phyloP scores from a whole-genome alignment of 2,797 vertebrate genomes.

The Tympanoctomys barrerae region DNA sequence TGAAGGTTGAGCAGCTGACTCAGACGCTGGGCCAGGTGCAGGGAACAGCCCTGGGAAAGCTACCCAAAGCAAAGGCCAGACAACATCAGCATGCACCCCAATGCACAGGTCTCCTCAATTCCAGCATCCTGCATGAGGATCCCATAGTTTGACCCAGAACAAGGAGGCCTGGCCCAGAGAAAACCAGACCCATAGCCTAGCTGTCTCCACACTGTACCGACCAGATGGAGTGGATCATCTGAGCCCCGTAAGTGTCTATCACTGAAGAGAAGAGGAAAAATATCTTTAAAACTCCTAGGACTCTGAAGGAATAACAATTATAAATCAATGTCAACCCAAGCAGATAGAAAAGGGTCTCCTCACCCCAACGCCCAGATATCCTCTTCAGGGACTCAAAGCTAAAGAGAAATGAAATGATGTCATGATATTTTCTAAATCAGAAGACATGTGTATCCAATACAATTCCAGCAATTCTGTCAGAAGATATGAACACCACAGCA shows the following conservation, averaged over 20 bases:
- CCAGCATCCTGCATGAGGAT: background rate
- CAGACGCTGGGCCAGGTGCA: constrained; percentile 97
- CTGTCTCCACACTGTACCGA: background rate
- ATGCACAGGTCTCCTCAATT: background rate
- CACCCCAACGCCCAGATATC: background rate
- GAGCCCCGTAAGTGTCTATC: background rate
- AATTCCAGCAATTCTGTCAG: background rate
- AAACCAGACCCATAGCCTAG: background rate
- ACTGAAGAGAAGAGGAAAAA: background rate
- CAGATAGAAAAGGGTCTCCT: background rate
- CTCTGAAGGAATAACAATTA: constrained; percentile 5
- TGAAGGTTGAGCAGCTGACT: constrained; percentile 98
- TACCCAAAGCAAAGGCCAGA: constrained; percentile 80
- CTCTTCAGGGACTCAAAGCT: background rate
- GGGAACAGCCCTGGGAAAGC: constrained; percentile 95
- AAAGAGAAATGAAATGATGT: constrained; percentile 28
- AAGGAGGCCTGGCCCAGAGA: background rate
- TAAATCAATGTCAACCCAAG: background rate
- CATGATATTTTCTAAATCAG: background rate
- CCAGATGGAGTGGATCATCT: background rate
- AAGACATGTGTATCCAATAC: background rate
- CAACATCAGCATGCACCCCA: accelerated
- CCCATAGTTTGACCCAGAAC: background rate
- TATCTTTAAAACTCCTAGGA: background rate
- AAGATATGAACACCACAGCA: background rate